Base-by-base conservation (phyloP, 1,140 invertebrate genomes). In the Fopius arisanus region DNA sequence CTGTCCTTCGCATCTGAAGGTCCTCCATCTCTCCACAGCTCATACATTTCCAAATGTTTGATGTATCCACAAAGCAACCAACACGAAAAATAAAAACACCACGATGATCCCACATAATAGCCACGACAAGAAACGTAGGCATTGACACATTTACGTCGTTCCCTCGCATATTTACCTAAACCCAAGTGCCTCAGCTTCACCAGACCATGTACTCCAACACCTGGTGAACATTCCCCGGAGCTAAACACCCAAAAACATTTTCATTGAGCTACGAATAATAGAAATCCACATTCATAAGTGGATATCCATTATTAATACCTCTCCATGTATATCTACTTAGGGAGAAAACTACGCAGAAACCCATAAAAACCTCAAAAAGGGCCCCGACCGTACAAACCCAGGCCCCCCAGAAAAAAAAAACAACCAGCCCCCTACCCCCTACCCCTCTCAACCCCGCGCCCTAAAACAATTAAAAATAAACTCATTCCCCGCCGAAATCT, bases 131-230 rank as follows among this genome's bases (percentile, higher is more conserved):
- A 59, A 59, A 23, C 19, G 23, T 59, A 59, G 54, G 54, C 54
- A 59, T 59, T 59, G 54, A 59, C 54, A 59, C 54, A 59, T 59
- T 59, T 28, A 59, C 54, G 54, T 37, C 26, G 54, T 21, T 59
- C 10, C 23, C 54, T 59, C 54, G 10, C 54, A 28, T 28, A 59
- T 59, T 59, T 23, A 59, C 23, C 54, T 59, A 59, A 26, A 59
- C 23, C 23, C 6, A 21, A 59, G 54, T 26, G 54, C 54, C 19
- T 23, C 19, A 12, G 19, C 54, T 59, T 59, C 54, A 19, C 10
- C 14, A 5, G 3, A 26, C 54, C 54, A 48, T 48, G 33, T 12
- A 48, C 43, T 48, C 14, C 9, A 48, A 59, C 21, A 59, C 54
- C 54, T 59, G 54, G 54, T 59, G 23, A 59, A 59, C 5, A 59